Conservation (phyloP, 2,113 vertebrate genomes). For the Trochalopteron elliotii region DNA sequence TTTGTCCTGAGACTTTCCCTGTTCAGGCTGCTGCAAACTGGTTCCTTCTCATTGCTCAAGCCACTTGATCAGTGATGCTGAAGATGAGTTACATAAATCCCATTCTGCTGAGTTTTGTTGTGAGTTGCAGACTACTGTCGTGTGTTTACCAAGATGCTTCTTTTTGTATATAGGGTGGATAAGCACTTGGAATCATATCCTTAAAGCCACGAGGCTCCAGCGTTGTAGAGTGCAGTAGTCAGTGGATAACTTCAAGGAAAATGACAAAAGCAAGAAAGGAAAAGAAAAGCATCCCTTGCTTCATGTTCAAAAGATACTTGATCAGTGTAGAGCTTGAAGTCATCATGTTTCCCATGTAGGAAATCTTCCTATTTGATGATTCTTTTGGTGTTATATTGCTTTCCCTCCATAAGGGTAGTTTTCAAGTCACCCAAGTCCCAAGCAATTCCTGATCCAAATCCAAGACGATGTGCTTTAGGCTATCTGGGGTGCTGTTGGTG, state of each 20-base stretch:
- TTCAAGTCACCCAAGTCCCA: neutral
- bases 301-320: neutral
- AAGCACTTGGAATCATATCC: neutral
- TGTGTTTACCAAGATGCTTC: neutral
- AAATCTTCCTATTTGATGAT: neutral
- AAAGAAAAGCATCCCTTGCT: neutral
- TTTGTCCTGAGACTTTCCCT: constrained; percentile 26
- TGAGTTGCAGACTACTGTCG: neutral
- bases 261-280: neutral
- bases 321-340: neutral
- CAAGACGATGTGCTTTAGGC: neutral
- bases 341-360: neutral
- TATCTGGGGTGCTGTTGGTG: neutral
- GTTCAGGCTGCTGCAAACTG: constrained; percentile 1
- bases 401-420: neutral
- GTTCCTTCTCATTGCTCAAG: neutral
- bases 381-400: neutral
- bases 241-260: neutral
- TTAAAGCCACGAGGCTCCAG: neutral
- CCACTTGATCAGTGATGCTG: neutral
- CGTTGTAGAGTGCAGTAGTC: neutral
- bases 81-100: neutral
- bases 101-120: neutral
- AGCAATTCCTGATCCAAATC: neutral
- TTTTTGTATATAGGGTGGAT: neutral